A percentile compares a stretch with the other conserved stretches of the same genome.
Evolutionary conservation across 2,113 vertebrate species (phyloP).

Genomic region (Muntiacus muntjak): DNA sequence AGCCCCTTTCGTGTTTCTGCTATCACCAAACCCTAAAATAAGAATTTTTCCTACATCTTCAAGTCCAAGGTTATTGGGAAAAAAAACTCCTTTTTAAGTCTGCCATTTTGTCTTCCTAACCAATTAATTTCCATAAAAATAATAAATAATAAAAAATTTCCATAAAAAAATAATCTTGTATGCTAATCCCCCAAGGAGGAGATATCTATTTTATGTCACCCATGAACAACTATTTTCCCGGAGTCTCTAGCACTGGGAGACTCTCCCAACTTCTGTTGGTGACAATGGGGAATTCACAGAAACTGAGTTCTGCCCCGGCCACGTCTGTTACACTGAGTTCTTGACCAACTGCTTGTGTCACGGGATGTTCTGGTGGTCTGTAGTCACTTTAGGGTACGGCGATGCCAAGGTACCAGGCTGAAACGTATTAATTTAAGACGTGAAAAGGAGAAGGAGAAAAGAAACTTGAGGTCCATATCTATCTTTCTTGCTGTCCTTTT

Average conservation of each 20-base stretch:
- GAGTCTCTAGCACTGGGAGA: no score
- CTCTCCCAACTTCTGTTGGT: no score
- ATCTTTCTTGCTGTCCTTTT: neutral
- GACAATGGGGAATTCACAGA: neutral
- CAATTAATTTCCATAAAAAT: neutral
- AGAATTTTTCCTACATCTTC: neutral
- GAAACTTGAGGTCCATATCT: fast-evolving
- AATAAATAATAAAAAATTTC: no score
- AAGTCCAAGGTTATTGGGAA: neutral
- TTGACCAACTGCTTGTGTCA: fast-evolving
- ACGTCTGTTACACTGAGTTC: fast-evolving
- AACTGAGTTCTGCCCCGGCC: neutral
- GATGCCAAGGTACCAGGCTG: neutral
- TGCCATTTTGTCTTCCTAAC: neutral
- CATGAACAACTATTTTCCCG: fast-evolving
- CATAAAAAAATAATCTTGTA: neutral
- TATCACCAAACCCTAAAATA: neutral
- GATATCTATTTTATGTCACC: fast-evolving
- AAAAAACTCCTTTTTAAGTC: neutral
- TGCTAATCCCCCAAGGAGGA: neutral
- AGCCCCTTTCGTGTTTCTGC: neutral
- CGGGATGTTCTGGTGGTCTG: neutral
- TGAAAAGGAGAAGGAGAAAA: neutral
- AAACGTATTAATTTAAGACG: neutral
- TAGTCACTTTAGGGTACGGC: no score